A percentile compares a stretch with the other conserved stretches of the same genome.
These are phyloP conservation scores for Phyllotis vaccarum DNA, from an alignment of 2,797 vertebrate species.

Conservation along the genomic window DNA sequence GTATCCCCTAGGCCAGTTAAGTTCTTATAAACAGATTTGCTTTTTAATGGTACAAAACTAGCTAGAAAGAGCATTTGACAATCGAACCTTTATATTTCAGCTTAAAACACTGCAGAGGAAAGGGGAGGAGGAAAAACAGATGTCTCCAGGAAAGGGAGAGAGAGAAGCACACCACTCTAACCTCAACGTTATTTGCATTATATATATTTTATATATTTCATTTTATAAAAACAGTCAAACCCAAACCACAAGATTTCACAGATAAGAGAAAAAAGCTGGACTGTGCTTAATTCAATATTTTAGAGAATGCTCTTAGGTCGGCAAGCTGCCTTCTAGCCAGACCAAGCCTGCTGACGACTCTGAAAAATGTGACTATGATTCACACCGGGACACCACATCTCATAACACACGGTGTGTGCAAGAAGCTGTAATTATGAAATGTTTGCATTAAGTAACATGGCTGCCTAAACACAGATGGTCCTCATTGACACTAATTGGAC, in stretches of 20 bases:
- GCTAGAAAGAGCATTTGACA: constrained; percentile 79
- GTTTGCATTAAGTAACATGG: constrained; percentile 91
- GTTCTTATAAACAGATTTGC: not conserved
- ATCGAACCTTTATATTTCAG: constrained; percentile 82
- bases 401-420: constrained; percentile 88
- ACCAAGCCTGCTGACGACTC: constrained; percentile 90
- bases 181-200: constrained; percentile 88
- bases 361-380: constrained; percentile 91
- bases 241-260: constrained; percentile 91
- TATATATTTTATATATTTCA: constrained; percentile 88
- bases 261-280: constrained; percentile 90
- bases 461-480: constrained; percentile 92
- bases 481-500: constrained; percentile 91
- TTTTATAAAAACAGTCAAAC: constrained; percentile 89
- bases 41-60: constrained; percentile 74
- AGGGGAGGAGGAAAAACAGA: constrained; percentile 79
- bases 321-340: constrained; percentile 87
- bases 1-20: not conserved
- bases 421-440: constrained; percentile 90
- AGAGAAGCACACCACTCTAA: constrained; percentile 58
- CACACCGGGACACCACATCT: constrained; percentile 90
- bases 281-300: constrained; percentile 91
- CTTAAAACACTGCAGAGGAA: constrained; percentile 71
- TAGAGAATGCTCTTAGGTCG: constrained; percentile 88
- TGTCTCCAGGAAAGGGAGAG: constrained; percentile 72